Base-by-base conservation (phyloP, 2,797 vertebrate genomes). In the Tamandua tetradactyla region DNA sequence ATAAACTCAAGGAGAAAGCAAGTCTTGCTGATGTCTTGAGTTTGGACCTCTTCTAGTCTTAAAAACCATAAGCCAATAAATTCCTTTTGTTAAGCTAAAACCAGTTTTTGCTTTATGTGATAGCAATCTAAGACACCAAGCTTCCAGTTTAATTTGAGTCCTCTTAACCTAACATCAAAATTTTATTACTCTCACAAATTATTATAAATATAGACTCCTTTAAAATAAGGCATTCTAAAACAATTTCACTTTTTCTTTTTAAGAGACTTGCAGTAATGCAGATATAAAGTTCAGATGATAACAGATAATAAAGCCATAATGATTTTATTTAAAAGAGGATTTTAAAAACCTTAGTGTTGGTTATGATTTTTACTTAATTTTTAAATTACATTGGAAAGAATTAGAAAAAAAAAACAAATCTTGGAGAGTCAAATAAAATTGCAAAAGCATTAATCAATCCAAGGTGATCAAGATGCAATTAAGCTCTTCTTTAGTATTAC, bases 401-500 rank as follows among this genome's bases (percentile, higher is more conserved):
- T n/a, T 64, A 7, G 11, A n/a, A 64, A 64, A 32, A 62, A 15
- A 9, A 14, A 17, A 4, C n/a, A 64, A 64, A n/a, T n/a, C 62
- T 64, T n/a, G 61, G 32, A n/a, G 62, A 64, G 62, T 64, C 30
- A 64, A 64, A 64, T 64, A 64, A n/a, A 64, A 64, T 64, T 64
- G 30, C 32, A n/a, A 64, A 64, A n/a, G 30, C 62, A n/a, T n/a
- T 64, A 64, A 15, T 64, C 62, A 64, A 12, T 17, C 62, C 62
- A 64, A n/a, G 62, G 62, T 15, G 62, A 64, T 64, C 62, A 64
- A 14, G 32, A n/a, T 64, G 62, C 62, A 97, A 95, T 86, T 95
- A 96, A 97, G 94, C 89, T 96, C 96, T 93, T 96, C 90, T 97
- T 94, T 88, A 96, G 96, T 94, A 87, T 92, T 95, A 93, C 96